These are phyloP conservation scores for Campopleginae sp. DNA, from an alignment of 2,888 invertebrate genomes.

Conservation along the genomic window DNA sequence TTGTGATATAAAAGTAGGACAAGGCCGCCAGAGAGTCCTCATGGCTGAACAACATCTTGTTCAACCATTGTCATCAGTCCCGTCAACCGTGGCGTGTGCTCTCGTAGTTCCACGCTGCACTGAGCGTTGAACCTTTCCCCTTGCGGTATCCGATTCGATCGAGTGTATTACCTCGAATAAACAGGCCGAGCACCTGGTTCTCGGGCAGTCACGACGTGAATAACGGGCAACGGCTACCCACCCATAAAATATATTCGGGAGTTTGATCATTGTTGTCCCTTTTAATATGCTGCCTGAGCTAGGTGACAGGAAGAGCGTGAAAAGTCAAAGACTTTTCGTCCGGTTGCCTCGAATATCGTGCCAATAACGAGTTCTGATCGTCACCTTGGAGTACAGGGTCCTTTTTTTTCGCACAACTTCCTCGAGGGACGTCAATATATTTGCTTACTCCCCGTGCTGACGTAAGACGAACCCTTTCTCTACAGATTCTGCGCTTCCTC, in stretches of 20 bases:
- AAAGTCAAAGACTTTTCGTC: not conserved
- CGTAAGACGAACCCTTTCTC: conserved; percentile 46
- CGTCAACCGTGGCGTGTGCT: conserved; percentile 63
- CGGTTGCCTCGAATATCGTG: conserved; percentile 13
- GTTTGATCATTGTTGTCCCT: not conserved
- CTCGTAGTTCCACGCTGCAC: conserved; percentile 44
- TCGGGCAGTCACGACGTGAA: conserved; percentile 7
- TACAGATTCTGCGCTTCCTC: conserved; percentile 27
- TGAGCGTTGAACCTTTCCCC: conserved; percentile 32
- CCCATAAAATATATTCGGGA: not conserved
- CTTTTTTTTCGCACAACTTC: conserved; percentile 15
- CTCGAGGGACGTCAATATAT: not conserved
- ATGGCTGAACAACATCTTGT: conserved; percentile 54
- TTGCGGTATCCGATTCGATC: not conserved
- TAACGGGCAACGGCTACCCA: conserved; percentile 12
- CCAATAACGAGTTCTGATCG: conserved; percentile 8
- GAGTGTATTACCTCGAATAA: conserved; percentile 43
- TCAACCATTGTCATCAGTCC: conserved; percentile 70
- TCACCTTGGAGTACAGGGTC: conserved; percentile 6
- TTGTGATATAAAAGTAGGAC: conserved; percentile 69
- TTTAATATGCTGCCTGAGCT: not conserved
- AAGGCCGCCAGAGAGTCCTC: conserved; percentile 62
- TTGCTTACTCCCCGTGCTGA: not conserved
- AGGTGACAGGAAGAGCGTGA: not conserved
- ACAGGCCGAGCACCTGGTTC: conserved; percentile 38